These are phyloP conservation scores for Tachysurus fulvidraco DNA, from an alignment of 2,113 vertebrate genomes.

Conservation along the genomic window DNA sequence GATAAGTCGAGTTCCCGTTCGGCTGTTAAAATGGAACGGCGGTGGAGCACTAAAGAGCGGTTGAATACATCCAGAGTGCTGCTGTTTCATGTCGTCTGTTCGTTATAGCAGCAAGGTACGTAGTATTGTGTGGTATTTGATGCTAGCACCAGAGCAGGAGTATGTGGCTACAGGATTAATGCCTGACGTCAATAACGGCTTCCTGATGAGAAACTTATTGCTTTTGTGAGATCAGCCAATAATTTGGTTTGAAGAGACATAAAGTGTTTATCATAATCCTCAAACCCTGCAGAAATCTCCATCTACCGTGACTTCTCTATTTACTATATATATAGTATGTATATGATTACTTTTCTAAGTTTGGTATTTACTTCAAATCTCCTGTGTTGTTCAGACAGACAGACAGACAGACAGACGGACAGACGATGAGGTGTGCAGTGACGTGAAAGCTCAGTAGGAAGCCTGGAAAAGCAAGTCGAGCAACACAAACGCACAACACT, in stretches of 20 bases:
- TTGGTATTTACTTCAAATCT: neutral
- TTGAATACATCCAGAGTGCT: neutral
- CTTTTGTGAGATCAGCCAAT: neutral
- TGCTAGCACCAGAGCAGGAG: neutral
- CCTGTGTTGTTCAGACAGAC: neutral
- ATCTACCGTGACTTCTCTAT: neutral
- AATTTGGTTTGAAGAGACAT: neutral
- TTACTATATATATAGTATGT: neutral
- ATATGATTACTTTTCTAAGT: neutral
- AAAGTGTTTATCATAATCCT: neutral
- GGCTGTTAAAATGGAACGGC: too few relatives aligned
- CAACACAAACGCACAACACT: neutral
- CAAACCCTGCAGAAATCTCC: too few relatives aligned
- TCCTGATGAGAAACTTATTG: neutral
- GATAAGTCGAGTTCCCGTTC: too few relatives aligned
- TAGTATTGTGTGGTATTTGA: neutral
- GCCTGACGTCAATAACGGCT: neutral
- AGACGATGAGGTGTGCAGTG: neutral
- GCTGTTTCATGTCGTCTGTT: neutral
- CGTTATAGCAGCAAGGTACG: neutral
- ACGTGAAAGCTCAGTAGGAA: constrained; percentile 13
- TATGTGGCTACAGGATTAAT: neutral
- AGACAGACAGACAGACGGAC: neutral
- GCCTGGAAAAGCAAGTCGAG: neutral
- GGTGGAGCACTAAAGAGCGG: too few relatives aligned